Percentiles rank a stretch among this genome's conserved stretches.
phyloP scores from a whole-genome alignment of 2,113 vertebrate genomes.

The Mobula birostris region DNA sequence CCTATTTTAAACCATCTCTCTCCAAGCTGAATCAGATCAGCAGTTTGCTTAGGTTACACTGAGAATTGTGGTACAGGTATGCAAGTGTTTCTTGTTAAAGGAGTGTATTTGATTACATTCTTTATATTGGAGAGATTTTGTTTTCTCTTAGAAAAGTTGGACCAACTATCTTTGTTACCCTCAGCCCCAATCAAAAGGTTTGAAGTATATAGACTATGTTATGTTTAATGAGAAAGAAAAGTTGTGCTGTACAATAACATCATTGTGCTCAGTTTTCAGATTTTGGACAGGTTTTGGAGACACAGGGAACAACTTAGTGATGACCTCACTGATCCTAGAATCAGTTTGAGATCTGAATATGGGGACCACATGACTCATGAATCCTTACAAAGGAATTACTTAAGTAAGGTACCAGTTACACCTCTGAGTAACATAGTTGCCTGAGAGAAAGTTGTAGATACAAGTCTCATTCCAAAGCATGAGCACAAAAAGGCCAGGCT shows the following conservation, averaged over 20 bases:
- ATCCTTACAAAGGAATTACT: neutral
- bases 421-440: too few species aligned
- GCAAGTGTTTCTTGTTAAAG: neutral
- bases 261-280: neutral
- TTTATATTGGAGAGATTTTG: too few species aligned
- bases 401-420: too few species aligned
- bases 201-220: neutral
- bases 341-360: conserved; percentile 7
- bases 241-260: neutral
- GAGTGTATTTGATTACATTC: neutral
- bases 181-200: neutral
- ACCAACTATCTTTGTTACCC: neutral
- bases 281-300: neutral
- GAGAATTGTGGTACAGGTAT: neutral
- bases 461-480: too few species aligned
- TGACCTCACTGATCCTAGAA: neutral
- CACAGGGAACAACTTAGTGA: neutral
- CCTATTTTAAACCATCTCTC: neutral
- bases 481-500: too few species aligned
- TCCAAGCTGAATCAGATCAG: neutral
- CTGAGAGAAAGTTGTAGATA: too few species aligned
- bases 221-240: neutral
- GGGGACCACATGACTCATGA: neutral
- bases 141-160: neutral
- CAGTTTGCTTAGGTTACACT: neutral